Evolutionary conservation across 64 coral and sea anemone species (phyloP).

Genomic region (Montipora efflorescens): DNA sequence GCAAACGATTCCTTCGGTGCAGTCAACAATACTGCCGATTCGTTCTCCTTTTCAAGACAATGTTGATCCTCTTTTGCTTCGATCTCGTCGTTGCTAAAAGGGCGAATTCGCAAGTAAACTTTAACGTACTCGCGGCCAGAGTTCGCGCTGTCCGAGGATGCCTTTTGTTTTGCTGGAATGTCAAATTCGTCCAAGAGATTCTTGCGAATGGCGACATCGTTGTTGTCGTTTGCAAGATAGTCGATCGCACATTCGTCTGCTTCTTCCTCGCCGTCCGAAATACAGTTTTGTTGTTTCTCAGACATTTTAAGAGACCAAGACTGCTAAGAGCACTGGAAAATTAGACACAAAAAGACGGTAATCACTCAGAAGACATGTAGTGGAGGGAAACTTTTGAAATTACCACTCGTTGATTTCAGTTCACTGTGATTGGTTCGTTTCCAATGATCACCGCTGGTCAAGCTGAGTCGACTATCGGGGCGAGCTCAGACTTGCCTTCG

Average conservation of each 20-base stretch:
- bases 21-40: constrained; percentile 72
- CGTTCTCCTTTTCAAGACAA: constrained; percentile 83
- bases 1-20: constrained; percentile 93
- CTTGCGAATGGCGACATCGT: constrained; percentile 84
- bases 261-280: constrained; percentile 72
- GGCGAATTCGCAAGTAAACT: constrained; percentile 86
- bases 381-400: constrained; percentile 4
- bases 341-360: neutral
- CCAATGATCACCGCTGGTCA: neutral
- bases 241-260: constrained; percentile 9
- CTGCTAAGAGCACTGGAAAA: neutral
- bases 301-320: constrained; percentile 7
- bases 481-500: too few relatives aligned
- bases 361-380: neutral
- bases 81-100: constrained; percentile 83
- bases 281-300: constrained; percentile 4
- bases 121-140: constrained; percentile 87
- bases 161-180: constrained; percentile 24
- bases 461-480: neutral
- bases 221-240: neutral
- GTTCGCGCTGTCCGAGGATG: constrained; percentile 29
- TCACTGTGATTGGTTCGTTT: constrained; percentile 28
- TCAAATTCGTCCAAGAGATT: constrained; percentile 90
- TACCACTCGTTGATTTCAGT: constrained; percentile 48
- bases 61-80: constrained; percentile 64